Evolutionary conservation across 2,888 invertebrate genomes (phyloP).

Genomic region (Gymnoscelis rufifasciata): DNA sequence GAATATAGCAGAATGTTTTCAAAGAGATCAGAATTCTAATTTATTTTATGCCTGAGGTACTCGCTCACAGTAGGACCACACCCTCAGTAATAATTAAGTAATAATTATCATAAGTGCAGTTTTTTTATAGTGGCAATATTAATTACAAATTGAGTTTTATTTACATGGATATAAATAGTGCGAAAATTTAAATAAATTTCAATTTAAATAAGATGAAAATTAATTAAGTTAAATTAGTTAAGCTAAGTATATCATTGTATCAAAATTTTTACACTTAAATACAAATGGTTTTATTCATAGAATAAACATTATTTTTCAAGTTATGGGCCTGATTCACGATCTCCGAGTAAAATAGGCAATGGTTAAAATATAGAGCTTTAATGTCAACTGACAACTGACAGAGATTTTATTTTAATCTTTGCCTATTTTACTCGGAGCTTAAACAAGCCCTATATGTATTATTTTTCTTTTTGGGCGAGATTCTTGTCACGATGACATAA

Average conservation of each 20-base stretch:
- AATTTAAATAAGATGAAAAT: slow-evolving; percentile 3
- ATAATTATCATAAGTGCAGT: slow-evolving; percentile 16
- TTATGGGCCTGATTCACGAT: too few species aligned
- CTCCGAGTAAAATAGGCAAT: too few species aligned
- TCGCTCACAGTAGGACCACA: slow-evolving; percentile 11
- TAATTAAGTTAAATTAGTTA: not conserved
- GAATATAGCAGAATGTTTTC: too few species aligned
- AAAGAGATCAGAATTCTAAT: not conserved
- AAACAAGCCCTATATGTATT: too few species aligned
- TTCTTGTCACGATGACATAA: too few species aligned
- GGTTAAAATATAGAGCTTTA: too few species aligned
- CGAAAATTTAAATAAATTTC: not conserved
- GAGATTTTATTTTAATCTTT: too few species aligned
- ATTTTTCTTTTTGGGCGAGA: too few species aligned
- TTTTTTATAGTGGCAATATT: slow-evolving; percentile 21
- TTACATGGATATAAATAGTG: slow-evolving; percentile 18
- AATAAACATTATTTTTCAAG: too few species aligned
- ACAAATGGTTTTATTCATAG: too few species aligned
- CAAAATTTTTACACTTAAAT: slow-evolving; percentile 35
- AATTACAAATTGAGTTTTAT: slow-evolving; percentile 19
- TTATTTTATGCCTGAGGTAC: not conserved
- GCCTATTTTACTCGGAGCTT: too few species aligned
- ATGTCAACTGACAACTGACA: too few species aligned
- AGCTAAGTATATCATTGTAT: slow-evolving; percentile 26
- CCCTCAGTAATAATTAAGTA: not conserved